A percentile compares a stretch with the other conserved stretches of the same genome.
Conservation (phyloP, 2,113 vertebrate genomes). For the Anoura caudifer region DNA sequence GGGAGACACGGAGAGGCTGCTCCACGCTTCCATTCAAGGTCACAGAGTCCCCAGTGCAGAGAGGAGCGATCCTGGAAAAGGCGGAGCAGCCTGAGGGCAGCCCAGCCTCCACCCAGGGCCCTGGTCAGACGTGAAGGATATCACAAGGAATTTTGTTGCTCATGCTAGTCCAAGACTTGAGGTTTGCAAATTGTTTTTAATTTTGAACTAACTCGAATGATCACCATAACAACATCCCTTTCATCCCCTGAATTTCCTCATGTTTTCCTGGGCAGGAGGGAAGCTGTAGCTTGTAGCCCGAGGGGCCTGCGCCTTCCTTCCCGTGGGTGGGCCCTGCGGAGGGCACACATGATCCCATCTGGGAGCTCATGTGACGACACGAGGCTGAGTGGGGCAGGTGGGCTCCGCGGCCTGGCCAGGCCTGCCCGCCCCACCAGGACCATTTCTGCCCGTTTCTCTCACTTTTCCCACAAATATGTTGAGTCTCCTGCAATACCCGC, state of each 20-base stretch:
- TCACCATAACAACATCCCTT: neutral
- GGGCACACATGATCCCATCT: rapidly evolving
- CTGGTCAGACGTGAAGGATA: neutral
- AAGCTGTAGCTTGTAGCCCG: neutral
- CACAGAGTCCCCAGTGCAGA: neutral
- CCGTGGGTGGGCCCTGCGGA: neutral
- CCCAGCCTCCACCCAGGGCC: too few species aligned
- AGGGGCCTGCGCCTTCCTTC: neutral
- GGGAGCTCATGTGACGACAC: rapidly evolving
- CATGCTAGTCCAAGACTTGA: neutral
- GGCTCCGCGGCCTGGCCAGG: neutral
- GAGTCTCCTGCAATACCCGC: neutral
- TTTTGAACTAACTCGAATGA: neutral
- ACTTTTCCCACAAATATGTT: rapidly evolving
- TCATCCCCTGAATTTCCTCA: neutral
- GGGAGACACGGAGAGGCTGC: neutral
- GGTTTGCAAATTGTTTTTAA: conserved; percentile 13
- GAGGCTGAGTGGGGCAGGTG: neutral
- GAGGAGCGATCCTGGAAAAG: neutral
- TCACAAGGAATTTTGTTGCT: neutral
- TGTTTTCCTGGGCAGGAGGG: neutral
- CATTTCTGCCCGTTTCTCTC: neutral
- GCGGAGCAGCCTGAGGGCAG: neutral
- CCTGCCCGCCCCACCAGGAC: neutral
- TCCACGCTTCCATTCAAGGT: neutral